These are phyloP conservation scores for Phocoena sinus DNA, from an alignment of 2,113 vertebrate species.

Conservation along the genomic window DNA sequence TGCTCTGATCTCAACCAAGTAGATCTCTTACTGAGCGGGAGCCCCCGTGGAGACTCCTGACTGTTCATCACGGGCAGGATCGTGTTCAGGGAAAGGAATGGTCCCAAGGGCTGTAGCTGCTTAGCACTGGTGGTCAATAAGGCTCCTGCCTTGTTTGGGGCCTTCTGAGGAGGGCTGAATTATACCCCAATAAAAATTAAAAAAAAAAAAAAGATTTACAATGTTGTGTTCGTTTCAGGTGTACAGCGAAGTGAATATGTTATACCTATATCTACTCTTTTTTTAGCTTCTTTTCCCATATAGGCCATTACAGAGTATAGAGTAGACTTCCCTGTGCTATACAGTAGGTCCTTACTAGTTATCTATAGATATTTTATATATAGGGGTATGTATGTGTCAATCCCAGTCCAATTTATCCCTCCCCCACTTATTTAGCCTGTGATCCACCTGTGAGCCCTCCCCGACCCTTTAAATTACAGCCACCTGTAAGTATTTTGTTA, in stretches of 20 bases:
- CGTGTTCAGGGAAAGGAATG: not conserved
- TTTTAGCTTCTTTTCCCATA: not conserved
- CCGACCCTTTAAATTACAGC: not conserved
- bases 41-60: not conserved
- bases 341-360: not conserved
- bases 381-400: no score
- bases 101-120: not conserved
- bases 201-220: not conserved
- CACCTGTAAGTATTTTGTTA: not conserved
- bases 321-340: not conserved
- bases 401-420: not conserved
- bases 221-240: not conserved
- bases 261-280: not conserved
- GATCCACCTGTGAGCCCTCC: not conserved
- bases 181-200: no score
- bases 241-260: not conserved
- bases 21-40: not conserved
- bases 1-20: not conserved
- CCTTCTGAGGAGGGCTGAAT: not conserved
- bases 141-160: not conserved
- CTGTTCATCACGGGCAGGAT: not conserved
- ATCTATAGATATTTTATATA: not conserved
- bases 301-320: not conserved
- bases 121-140: rapidly evolving
- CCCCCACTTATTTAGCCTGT: not conserved